phyloP scores from a whole-genome alignment of 92 coral and sea anemone genomes.

The Ricordea florida region DNA sequence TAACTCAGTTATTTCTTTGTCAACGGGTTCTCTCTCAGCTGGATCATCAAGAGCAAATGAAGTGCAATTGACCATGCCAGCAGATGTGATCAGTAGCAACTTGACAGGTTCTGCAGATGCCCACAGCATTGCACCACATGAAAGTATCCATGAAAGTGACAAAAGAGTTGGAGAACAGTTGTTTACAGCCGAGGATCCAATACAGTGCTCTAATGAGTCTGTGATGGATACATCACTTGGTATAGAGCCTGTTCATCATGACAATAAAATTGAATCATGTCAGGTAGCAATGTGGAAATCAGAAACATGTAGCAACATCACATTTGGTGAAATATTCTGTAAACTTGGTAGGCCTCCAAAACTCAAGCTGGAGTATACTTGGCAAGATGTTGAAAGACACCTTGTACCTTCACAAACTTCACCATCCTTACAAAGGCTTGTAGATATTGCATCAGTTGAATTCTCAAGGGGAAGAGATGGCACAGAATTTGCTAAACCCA shows the following conservation, averaged over 20 bases:
- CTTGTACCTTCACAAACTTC: constrained; percentile 52
- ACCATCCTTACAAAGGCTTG: constrained; percentile 76
- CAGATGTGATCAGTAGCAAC: too few relatives aligned
- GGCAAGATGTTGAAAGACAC: constrained; percentile 48
- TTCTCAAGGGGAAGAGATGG: constrained; percentile 46
- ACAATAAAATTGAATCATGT: neutral
- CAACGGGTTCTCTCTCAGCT: too few relatives aligned
- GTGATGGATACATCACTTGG: neutral
- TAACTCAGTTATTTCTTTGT: too few relatives aligned
- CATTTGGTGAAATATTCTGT: constrained; percentile 88
- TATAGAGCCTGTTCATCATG: constrained; percentile 1
- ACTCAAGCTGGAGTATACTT: constrained; percentile 75
- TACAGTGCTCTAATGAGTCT: neutral
- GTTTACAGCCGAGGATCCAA: neutral
- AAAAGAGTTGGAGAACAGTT: neutral
- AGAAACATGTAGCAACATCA: constrained; percentile 71
- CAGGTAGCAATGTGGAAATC: constrained; percentile 63
- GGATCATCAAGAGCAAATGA: too few relatives aligned
- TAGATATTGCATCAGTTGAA: constrained; percentile 80
- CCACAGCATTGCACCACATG: too few relatives aligned
- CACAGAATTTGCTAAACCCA: constrained; percentile 6
- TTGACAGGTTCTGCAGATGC: too few relatives aligned
- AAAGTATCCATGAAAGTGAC: neutral
- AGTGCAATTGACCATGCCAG: too few relatives aligned
- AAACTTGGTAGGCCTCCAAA: constrained; percentile 85